Conservation (phyloP, 2,797 vertebrate species). For the Calcarius lapponicus region DNA sequence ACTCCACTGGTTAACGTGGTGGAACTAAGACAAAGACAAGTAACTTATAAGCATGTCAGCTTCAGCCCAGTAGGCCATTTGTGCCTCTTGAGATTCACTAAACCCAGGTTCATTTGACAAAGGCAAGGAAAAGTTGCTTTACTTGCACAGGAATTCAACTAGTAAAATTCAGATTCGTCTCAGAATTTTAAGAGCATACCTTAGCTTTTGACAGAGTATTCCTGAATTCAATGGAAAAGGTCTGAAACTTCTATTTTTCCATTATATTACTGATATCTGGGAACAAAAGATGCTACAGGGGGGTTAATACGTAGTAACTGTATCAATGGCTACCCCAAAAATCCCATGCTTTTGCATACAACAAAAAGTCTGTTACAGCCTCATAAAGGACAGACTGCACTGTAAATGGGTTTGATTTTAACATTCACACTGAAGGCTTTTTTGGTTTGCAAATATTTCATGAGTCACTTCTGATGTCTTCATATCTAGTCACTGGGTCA, state of each 20-base stretch:
- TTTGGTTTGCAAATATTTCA: neutral
- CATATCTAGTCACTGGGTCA: neutral
- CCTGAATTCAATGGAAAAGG: neutral
- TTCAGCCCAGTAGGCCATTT: neutral
- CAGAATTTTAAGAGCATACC: neutral
- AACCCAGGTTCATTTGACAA: neutral
- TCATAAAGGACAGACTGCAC: neutral
- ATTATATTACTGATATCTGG: neutral
- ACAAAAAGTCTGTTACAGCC: neutral
- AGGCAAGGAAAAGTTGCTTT: neutral
- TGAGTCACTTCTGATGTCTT: neutral
- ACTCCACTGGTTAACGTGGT: neutral
- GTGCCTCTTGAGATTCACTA: neutral
- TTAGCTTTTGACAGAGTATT: neutral
- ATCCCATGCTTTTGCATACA: neutral
- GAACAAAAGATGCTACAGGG: neutral
- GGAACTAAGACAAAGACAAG: neutral
- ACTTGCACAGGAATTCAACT: neutral
- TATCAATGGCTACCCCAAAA: neutral
- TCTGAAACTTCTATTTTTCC: neutral
- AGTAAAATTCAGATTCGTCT: neutral
- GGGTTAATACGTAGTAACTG: neutral
- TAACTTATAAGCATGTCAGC: neutral
- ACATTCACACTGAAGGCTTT: neutral
- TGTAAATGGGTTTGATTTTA: neutral